Evolutionary conservation across 2,888 invertebrate species (phyloP).

Genomic region (Cheilosia soror): DNA sequence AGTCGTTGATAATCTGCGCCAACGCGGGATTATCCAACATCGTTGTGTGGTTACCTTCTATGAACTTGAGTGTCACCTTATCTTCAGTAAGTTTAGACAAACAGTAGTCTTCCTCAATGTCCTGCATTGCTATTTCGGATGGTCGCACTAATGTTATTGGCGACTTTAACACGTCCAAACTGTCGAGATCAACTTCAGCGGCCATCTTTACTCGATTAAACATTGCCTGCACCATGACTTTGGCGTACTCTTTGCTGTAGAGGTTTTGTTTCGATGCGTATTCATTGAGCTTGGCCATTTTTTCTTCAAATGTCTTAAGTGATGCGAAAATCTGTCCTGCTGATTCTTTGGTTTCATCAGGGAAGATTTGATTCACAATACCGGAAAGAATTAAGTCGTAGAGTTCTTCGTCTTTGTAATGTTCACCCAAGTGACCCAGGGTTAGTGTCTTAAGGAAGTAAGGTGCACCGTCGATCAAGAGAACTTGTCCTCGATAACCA

Average conservation of each 20-base stretch:
- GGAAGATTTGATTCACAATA: constrained; percentile 80
- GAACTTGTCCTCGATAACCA: constrained; percentile 87
- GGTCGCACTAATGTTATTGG: constrained; percentile 87
- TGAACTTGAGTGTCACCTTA: constrained; percentile 86
- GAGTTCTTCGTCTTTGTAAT: constrained; percentile 80
- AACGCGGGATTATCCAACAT: constrained; percentile 88
- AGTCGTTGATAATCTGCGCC: constrained; percentile 86
- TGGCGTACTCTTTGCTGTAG: constrained; percentile 83
- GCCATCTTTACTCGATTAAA: constrained; percentile 86
- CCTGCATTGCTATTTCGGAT: constrained; percentile 85
- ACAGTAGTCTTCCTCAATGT: constrained; percentile 87
- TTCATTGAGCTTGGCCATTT: constrained; percentile 85
- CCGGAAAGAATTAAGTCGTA: constrained; percentile 80
- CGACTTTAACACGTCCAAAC: constrained; percentile 84
- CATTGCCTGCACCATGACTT: constrained; percentile 82
- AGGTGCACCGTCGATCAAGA: constrained; percentile 93
- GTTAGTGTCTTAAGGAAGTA: constrained; percentile 86
- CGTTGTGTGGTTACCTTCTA: constrained; percentile 90
- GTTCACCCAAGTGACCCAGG: constrained; percentile 78
- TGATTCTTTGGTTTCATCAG: constrained; percentile 80
- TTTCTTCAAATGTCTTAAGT: constrained; percentile 86
- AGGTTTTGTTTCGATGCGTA: constrained; percentile 82
- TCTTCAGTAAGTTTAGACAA: constrained; percentile 86
- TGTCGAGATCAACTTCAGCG: constrained; percentile 84
- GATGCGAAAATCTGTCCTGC: constrained; percentile 84